phyloP scores from a whole-genome alignment of 92 coral and sea anemone genomes.

The Paragorgia papillata region DNA sequence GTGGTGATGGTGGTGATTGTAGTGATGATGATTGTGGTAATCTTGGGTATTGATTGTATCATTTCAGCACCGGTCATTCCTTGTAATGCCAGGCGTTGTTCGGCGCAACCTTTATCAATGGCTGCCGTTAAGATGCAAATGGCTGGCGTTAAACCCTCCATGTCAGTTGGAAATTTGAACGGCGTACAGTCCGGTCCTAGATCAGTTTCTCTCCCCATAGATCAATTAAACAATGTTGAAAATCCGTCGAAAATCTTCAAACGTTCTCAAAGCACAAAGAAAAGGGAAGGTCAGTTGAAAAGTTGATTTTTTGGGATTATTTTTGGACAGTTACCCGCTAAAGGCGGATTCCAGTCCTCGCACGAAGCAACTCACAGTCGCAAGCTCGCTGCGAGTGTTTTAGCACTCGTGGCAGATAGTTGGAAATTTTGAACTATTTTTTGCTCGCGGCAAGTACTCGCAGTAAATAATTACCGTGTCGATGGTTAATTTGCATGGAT shows the following conservation, averaged over 20 bases:
- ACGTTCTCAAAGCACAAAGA: conserved; percentile 91
- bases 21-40: conserved; percentile 87
- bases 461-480: too few species aligned
- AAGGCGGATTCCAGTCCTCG: too few species aligned
- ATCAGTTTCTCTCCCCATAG: conserved; percentile 28
- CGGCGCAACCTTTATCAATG: not conserved
- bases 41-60: conserved; percentile 50
- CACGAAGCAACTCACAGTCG: too few species aligned
- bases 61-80: not conserved
- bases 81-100: not conserved
- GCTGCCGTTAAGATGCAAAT: not conserved
- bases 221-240: not conserved
- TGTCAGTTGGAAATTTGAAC: conserved; percentile 31
- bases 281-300: conserved; percentile 91
- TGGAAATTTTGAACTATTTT: too few species aligned
- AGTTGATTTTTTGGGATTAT: conserved; percentile 26
- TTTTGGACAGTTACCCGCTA: too few species aligned
- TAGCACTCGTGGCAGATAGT: too few species aligned
- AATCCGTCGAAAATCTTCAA: conserved; percentile 62
- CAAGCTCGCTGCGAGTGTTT: too few species aligned
- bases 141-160: conserved; percentile 4
- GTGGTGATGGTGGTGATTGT: too few species aligned
- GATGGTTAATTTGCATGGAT: too few species aligned
- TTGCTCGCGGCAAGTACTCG: too few species aligned
- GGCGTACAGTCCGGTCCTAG: not conserved